Percentiles rank a stretch among this genome's conserved stretches.
Evolutionary conservation across 2,888 invertebrate genomes (phyloP).

Genomic region (Plagodis pulveraria): DNA sequence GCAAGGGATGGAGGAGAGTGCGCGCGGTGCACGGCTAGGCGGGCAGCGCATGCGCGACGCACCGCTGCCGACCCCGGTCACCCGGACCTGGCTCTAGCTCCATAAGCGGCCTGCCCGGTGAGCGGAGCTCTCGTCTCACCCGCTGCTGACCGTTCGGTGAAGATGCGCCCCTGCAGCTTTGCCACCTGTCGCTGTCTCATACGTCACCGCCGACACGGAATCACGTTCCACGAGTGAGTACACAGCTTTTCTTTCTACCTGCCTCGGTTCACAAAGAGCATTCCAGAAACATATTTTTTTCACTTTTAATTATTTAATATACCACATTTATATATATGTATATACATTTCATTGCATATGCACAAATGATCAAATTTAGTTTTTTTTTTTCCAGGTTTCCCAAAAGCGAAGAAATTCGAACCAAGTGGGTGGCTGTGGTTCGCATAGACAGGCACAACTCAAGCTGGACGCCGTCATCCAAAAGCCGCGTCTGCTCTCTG

Average conservation of each 20-base stretch:
- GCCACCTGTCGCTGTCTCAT: neutral
- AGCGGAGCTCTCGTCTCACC: neutral
- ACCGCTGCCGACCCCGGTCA: neutral
- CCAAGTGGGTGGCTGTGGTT: conserved; percentile 9
- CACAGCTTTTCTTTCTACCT: no score
- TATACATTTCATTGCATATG: neutral
- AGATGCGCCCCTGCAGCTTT: neutral
- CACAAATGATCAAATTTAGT: neutral
- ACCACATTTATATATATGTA: no score
- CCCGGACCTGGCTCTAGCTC: neutral
- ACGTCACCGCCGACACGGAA: conserved; percentile 3
- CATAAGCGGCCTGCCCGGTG: neutral
- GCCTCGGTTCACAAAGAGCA: neutral
- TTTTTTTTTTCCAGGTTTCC: conserved; percentile 2
- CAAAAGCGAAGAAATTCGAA: conserved; percentile 1
- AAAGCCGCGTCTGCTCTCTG: conserved; percentile 17
- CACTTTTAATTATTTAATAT: neutral
- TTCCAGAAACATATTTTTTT: neutral
- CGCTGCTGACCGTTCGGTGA: neutral
- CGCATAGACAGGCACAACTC: conserved; percentile 4
- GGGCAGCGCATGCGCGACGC: neutral
- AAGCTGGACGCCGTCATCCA: conserved; percentile 11
- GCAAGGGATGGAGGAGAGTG: neutral
- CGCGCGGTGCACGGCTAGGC: neutral
- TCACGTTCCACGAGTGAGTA: conserved; percentile 16